Percentiles rank a stretch among this genome's conserved stretches.
Evolutionary conservation across 2,888 invertebrate genomes (phyloP).

Genomic region (Aspidiotus destructor): DNA sequence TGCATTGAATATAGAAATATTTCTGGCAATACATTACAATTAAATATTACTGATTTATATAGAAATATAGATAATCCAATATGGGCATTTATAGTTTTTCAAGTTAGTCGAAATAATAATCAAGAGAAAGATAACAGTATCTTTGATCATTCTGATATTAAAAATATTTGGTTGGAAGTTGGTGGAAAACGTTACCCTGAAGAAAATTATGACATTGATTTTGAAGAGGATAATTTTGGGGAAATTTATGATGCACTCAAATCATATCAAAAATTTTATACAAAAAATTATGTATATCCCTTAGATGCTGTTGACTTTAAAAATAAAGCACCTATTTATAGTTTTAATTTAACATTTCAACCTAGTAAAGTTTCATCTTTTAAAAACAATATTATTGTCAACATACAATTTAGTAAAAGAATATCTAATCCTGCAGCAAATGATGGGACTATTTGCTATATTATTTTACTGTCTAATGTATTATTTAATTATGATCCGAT

Average conservation of each 20-base stretch:
- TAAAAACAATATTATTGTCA: slow-evolving; percentile 4
- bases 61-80: slow-evolving; percentile 4
- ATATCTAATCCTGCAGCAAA: not conserved
- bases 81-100: slow-evolving; percentile 1
- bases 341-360: slow-evolving; percentile 2
- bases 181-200: slow-evolving; percentile 2
- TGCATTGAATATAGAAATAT: slow-evolving; percentile 2
- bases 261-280: slow-evolving; percentile 1
- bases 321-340: slow-evolving; percentile 4
- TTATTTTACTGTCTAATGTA: slow-evolving; percentile 1
- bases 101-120: slow-evolving; percentile 2
- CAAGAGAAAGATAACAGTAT: slow-evolving; percentile 4
- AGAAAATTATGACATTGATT: slow-evolving; percentile 4
- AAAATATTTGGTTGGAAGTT: slow-evolving; percentile 2
- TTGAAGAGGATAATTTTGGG: not conserved
- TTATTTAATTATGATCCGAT: slow-evolving; percentile 2
- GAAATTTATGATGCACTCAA: slow-evolving; percentile 4
- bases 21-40: not conserved
- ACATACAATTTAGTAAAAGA: not conserved
- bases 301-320: slow-evolving; percentile 4
- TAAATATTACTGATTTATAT: not conserved
- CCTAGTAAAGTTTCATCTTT: slow-evolving; percentile 2
- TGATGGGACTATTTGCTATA: slow-evolving; percentile 1
- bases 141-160: not conserved
- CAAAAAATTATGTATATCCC: slow-evolving; percentile 2